phyloP scores from a whole-genome alignment of 2,113 vertebrate genomes.

The Ascaphus truei region DNA sequence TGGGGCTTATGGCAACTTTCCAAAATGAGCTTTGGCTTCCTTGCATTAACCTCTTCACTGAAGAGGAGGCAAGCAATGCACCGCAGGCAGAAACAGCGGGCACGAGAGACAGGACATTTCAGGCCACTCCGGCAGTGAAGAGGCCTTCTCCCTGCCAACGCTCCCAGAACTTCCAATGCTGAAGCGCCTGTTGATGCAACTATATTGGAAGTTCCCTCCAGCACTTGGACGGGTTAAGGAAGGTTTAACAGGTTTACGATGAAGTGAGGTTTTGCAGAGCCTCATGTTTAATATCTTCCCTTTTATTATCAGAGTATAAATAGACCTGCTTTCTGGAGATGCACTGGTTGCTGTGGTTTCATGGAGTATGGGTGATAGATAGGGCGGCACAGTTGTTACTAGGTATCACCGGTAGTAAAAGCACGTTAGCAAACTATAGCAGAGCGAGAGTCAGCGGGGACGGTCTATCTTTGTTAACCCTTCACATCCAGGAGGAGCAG shows the following conservation, averaged over 20 bases:
- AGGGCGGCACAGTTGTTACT: background rate
- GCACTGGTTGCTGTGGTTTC: background rate
- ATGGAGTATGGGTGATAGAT: background rate
- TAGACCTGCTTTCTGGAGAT: background rate
- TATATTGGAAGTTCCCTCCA: too few species aligned
- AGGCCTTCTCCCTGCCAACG: too few species aligned
- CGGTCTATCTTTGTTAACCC: background rate
- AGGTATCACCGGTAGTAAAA: background rate
- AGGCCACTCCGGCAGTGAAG: too few species aligned
- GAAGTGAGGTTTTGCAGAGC: conserved; percentile 7
- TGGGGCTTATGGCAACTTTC: background rate
- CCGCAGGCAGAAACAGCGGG: too few species aligned
- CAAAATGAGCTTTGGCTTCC: background rate
- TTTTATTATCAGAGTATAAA: conserved; percentile 22
- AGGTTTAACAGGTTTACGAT: conserved; percentile 1
- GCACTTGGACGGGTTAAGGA: background rate
- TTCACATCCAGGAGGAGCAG: background rate
- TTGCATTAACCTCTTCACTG: background rate
- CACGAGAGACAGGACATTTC: too few species aligned
- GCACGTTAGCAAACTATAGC: background rate
- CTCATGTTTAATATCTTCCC: conserved; percentile 16
- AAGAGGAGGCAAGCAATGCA: too few species aligned
- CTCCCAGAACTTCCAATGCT: too few species aligned
- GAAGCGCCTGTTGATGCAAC: too few species aligned
- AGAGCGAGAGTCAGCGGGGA: background rate